phyloP scores from a whole-genome alignment of 2,113 vertebrate species.

The Melanocharis versteri region DNA sequence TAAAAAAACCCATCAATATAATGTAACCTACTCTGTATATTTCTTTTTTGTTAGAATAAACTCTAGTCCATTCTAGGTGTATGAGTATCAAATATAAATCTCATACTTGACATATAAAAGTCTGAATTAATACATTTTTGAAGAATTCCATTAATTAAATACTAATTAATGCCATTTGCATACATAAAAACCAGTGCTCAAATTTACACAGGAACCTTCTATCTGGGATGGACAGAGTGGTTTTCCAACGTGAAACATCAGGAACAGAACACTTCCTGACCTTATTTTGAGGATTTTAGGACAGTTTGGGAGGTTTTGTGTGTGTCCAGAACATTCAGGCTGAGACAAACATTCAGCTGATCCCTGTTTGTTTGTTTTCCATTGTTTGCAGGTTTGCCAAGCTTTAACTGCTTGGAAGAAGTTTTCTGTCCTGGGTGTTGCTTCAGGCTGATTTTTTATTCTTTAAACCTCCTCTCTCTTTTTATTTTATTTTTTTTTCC shows the following conservation, averaged over 20 bases:
- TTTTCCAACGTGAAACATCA: background rate
- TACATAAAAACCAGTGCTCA: background rate
- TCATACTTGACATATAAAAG: background rate
- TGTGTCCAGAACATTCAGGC: background rate
- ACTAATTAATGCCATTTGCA: background rate
- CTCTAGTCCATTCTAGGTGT: background rate
- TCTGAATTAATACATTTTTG: background rate
- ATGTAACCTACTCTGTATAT: background rate
- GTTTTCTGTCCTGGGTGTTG: background rate
- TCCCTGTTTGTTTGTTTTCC: background rate
- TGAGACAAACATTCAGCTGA: background rate
- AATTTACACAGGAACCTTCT: background rate
- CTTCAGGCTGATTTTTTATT: background rate
- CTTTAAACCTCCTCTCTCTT: background rate
- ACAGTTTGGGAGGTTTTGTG: background rate
- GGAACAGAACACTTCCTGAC: background rate
- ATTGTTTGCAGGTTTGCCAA: conserved; percentile 30
- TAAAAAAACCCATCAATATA: background rate
- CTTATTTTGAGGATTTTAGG: background rate
- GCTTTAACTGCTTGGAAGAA: background rate
- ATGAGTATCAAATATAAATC: background rate
- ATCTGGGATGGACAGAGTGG: background rate
- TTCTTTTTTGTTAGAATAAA: background rate
- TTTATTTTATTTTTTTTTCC: background rate
- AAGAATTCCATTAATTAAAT: background rate